Evolutionary conservation across 2,888 invertebrate genomes (phyloP), one percentile per base, ranked within the genome.

Genomic region (Leptinotarsa tumamoca): DNA sequence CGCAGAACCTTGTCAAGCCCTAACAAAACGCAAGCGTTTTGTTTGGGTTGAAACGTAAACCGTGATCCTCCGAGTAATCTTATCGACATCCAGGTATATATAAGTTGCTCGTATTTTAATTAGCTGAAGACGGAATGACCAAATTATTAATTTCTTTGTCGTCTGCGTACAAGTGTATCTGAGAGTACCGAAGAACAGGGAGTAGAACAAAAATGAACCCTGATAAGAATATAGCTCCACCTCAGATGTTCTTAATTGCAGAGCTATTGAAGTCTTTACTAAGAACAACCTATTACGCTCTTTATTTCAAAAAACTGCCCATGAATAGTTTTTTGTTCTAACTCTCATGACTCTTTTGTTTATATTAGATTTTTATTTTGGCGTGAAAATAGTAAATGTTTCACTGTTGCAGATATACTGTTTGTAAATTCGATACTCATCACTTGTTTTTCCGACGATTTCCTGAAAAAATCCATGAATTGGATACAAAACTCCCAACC

Each of bases 171-270:
- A 52, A 17, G 14, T 52, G 56, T 15, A 51, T 5, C 21, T 51
- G 18, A 2, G n/a, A 52, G 27, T 17, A 33, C 21, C 15, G 17
- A 15, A 54, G 23, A 27, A 69, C 17, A 17, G 23, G 3, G 33
- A 13, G 54, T 18, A 69, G 23, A 54, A 52, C 69, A 27, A 69
- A 69, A 52, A 69, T 52, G 33, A 69, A 51, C 1, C 52, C 17
- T 21, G 69, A 69, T 18, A 69, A 54, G 33, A 69, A 27, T 54
- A 69, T 54, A 15, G 54, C 33, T 7, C 7, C 33, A 33, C 33
- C 33, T 33, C 7, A 33, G 56, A 56, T 69, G 14, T 23, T 15
- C 27, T 51, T 54, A 15, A 56, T 15, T 14, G 15, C 5, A 13
- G 69, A 69, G 10, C 23, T 18, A 13, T 15, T 13, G 7, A 67